These are phyloP conservation scores for Tachina lurida DNA, from an alignment of 2,888 invertebrate species.

Conservation along the genomic window DNA sequence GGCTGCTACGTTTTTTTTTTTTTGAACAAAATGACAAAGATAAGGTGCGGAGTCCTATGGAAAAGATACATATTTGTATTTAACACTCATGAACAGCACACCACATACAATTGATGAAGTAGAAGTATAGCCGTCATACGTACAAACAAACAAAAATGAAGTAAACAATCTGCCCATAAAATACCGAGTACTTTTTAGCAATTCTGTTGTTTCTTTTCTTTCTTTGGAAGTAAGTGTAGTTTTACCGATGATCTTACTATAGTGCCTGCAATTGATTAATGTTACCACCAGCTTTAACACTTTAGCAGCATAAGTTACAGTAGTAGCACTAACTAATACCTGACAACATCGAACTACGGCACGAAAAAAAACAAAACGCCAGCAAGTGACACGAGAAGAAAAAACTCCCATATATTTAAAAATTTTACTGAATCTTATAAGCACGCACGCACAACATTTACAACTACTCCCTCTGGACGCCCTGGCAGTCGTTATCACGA, in stretches of 20 bases:
- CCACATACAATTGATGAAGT: conserved; percentile 26
- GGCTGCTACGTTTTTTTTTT: conserved; percentile 21
- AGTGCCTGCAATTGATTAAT: conserved; percentile 63
- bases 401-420: not conserved
- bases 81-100: conserved; percentile 6
- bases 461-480: not conserved
- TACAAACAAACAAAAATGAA: conserved; percentile 5
- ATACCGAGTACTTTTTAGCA: conserved; percentile 35
- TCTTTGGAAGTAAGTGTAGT: conserved; percentile 20
- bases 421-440: conserved; percentile 51
- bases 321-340: conserved; percentile 46
- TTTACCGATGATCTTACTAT: conserved; percentile 45
- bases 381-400: conserved; percentile 28
- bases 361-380: conserved; percentile 27
- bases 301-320: conserved; percentile 43
- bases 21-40: conserved; percentile 58
- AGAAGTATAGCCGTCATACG: conserved; percentile 23
- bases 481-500: not conserved
- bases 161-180: conserved; percentile 44
- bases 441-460: conserved; percentile 57
- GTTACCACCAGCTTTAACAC: conserved; percentile 51
- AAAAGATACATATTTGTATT: conserved; percentile 23
- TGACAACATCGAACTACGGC: conserved; percentile 30
- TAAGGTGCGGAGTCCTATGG: conserved; percentile 58
- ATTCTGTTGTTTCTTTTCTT: conserved; percentile 27